Percentiles rank a stretch among this genome's conserved stretches.
Conservation (phyloP, 2,888 invertebrate species). For the Steinernema carpocapsae region DNA sequence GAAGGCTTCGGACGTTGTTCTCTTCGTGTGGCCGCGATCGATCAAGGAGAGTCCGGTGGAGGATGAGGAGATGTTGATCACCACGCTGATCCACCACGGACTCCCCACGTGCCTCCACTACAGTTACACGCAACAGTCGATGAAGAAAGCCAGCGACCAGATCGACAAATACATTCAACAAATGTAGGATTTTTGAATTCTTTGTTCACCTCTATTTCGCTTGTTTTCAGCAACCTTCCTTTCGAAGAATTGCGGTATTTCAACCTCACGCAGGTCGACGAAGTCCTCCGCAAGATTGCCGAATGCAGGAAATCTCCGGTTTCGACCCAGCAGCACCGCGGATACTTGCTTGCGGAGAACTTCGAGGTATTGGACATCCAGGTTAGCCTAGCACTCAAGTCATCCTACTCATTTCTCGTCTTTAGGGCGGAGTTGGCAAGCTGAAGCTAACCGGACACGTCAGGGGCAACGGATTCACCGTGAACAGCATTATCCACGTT, state of each 20-base stretch:
- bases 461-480: constrained; percentile 82
- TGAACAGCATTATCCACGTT: constrained; percentile 86
- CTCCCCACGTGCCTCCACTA: constrained; percentile 18
- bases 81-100: constrained; percentile 82
- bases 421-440: constrained; percentile 52
- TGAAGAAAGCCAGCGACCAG: background rate
- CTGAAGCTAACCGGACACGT: constrained; percentile 83
- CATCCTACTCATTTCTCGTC: background rate
- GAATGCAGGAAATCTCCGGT: constrained; percentile 24
- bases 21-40: constrained; percentile 76
- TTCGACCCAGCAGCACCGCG: background rate
- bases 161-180: background rate
- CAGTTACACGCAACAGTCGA: background rate
- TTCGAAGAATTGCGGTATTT: background rate
- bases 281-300: constrained; percentile 10
- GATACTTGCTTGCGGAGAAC: background rate
- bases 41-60: constrained; percentile 77
- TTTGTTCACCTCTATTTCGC: background rate
- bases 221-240: background rate
- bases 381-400: background rate
- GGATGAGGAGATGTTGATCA: constrained; percentile 81
- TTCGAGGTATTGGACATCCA: background rate
- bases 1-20: constrained; percentile 80
- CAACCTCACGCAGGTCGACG: background rate
- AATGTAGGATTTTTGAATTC: background rate